Evolutionary conservation across 2,888 invertebrate species (phyloP).

Genomic region (Melitaea athalia): DNA sequence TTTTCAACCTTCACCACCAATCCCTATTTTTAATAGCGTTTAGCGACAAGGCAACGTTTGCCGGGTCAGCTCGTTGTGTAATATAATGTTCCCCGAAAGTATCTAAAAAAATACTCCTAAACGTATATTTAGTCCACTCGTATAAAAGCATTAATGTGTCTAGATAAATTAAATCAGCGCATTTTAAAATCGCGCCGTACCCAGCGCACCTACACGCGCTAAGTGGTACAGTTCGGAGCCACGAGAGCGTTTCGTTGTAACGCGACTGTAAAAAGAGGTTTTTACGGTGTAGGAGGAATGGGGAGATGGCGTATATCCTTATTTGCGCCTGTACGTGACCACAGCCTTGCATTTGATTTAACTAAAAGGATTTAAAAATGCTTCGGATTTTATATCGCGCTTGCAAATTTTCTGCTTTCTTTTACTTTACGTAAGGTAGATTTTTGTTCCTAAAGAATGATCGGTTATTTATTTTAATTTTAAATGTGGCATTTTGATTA

Average conservation of each 20-base stretch:
- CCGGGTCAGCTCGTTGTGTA: too few species aligned
- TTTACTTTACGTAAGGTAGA: not conserved
- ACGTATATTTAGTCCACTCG: not conserved
- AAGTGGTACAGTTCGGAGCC: constrained; percentile 56
- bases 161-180: constrained; percentile 22
- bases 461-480: not conserved
- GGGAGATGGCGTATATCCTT: constrained; percentile 59
- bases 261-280: constrained; percentile 69
- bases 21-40: too few species aligned
- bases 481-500: not conserved
- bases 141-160: constrained; percentile 11
- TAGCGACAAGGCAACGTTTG: too few species aligned
- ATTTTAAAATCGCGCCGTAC: constrained; percentile 21
- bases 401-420: constrained; percentile 17
- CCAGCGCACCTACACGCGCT: constrained; percentile 49
- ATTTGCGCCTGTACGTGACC: constrained; percentile 71
- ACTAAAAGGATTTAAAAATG: constrained; percentile 53
- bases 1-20: too few species aligned
- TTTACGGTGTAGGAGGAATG: constrained; percentile 62
- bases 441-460: not conserved
- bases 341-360: constrained; percentile 60
- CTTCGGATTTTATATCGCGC: constrained; percentile 24
- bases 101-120: not conserved
- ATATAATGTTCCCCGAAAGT: not conserved
- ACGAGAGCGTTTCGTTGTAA: constrained; percentile 74